A percentile compares a stretch with the other conserved stretches of the same genome.
phyloP scores from a whole-genome alignment of 2,113 vertebrate genomes.

The Oryzias melastigma region DNA sequence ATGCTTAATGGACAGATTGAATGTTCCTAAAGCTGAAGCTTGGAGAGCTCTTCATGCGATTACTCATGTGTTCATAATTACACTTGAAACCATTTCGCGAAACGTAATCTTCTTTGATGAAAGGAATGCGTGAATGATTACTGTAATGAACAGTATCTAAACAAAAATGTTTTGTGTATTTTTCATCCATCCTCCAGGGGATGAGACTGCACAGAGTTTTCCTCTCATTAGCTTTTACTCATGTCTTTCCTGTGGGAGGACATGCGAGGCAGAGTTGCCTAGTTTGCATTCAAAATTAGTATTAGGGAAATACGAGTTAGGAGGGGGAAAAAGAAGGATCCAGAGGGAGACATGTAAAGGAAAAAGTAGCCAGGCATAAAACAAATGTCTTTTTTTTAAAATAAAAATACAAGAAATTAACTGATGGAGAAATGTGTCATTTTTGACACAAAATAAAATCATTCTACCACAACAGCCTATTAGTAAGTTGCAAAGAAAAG shows the following conservation, averaged over 20 bases:
- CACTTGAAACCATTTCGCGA: slow-evolving; percentile 14
- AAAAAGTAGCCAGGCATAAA: slow-evolving; percentile 18
- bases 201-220: slow-evolving; percentile 39
- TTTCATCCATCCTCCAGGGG: slow-evolving; percentile 8
- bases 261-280: slow-evolving; percentile 40
- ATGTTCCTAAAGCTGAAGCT: slow-evolving; percentile 18
- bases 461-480: no score
- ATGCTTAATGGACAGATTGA: slow-evolving; percentile 2
- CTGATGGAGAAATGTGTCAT: not conserved
- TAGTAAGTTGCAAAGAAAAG: slow-evolving; percentile 1
- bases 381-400: slow-evolving; percentile 26
- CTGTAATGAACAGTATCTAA: slow-evolving; percentile 35
- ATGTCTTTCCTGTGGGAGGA: slow-evolving; percentile 53
- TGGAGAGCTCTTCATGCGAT: slow-evolving; percentile 8
- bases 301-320: slow-evolving; percentile 11
- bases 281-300: slow-evolving; percentile 67
- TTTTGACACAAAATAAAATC: not conserved
- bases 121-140: slow-evolving; percentile 13
- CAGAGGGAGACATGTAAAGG: slow-evolving; percentile 30
- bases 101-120: slow-evolving; percentile 25
- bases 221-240: slow-evolving; percentile 39
- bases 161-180: slow-evolving; percentile 18
- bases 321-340: slow-evolving; percentile 21
- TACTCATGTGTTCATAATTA: slow-evolving; percentile 20
- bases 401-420: slow-evolving; percentile 9